Evolutionary conservation across 2,888 invertebrate species (phyloP).

Genomic region (Meteorus colon): DNA sequence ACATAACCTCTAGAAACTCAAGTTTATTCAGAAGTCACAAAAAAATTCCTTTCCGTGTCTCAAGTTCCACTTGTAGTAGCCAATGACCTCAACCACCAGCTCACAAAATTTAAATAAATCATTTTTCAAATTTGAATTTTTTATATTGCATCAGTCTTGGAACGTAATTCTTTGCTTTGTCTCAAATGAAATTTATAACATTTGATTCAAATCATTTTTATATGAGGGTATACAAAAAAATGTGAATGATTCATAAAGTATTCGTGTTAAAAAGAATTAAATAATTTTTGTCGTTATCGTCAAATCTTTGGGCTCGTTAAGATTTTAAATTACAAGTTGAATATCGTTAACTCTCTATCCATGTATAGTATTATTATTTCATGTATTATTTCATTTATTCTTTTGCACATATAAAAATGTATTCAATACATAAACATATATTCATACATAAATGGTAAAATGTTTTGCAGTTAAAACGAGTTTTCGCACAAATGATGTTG

Average conservation of each 20-base stretch:
- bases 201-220: too few species aligned
- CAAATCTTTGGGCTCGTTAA: not conserved
- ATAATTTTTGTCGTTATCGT: not conserved
- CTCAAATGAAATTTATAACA: too few species aligned
- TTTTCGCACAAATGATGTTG: not conserved
- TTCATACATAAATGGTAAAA: not conserved
- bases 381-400: not conserved
- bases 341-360: not conserved
- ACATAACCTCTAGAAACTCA: too few species aligned
- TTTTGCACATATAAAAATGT: not conserved
- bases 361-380: not conserved
- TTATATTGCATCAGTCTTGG: too few species aligned
- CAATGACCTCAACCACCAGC: too few species aligned
- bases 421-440: not conserved
- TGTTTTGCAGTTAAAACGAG: not conserved
- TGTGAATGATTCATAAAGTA: not conserved
- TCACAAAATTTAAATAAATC: too few species aligned
- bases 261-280: conserved; percentile 1
- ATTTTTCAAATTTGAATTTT: too few species aligned
- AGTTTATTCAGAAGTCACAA: too few species aligned
- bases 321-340: not conserved
- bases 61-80: too few species aligned
- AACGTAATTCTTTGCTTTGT: too few species aligned
- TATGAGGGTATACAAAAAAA: not conserved
- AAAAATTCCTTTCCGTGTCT: too few species aligned